Base-by-base conservation (phyloP, 2,888 invertebrate species). In the Rambutsinella grinnellia region DNA sequence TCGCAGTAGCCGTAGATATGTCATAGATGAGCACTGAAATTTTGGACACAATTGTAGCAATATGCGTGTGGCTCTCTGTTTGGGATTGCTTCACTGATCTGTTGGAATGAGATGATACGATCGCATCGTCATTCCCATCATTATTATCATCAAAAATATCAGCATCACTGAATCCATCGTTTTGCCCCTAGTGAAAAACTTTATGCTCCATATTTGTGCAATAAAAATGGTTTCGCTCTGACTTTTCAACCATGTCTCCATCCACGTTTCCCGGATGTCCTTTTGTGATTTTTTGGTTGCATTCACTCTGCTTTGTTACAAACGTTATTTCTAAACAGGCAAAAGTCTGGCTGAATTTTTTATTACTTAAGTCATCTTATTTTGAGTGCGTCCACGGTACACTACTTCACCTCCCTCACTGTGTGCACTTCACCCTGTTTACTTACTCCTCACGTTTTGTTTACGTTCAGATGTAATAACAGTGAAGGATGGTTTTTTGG, bases 181-280 rank as follows among this genome's bases (percentile, higher is more conserved):
- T n/a, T n/a, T n/a, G n/a, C n/a, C n/a, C n/a, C n/a, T n/a, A n/a
- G n/a, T n/a, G n/a, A n/a, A n/a, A n/a, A n/a, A n/a, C n/a, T n/a
- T n/a, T n/a, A 61, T 69, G 69, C 27, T 69, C 46, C 60, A 28
- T 51, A 61, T 46, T 36, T 27, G 17, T 28, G 51, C 49, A 54
- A 68, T 60, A 68, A 68, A 68, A 68, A 13, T 56, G 60, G 68
- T 27, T 36, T 58, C 60, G 68, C n/a, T n/a, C n/a, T 68, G 68
- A 47, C 58, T 68, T 69, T 69, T 69, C 61, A 69, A 69, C 24
- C 69, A 54, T 61, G 36, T 69, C 69, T n/a, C n/a, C n/a, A n/a
- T 76, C 76, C 76, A 60, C 46, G 51, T 62, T 69, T 76, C 69
- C 76, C 76, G 76, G 76, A 76, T 76, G 69, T 76, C 76, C 76